Evolutionary conservation across 1,140 invertebrate species (phyloP).

Genomic region (Phthorimaea operculella): DNA sequence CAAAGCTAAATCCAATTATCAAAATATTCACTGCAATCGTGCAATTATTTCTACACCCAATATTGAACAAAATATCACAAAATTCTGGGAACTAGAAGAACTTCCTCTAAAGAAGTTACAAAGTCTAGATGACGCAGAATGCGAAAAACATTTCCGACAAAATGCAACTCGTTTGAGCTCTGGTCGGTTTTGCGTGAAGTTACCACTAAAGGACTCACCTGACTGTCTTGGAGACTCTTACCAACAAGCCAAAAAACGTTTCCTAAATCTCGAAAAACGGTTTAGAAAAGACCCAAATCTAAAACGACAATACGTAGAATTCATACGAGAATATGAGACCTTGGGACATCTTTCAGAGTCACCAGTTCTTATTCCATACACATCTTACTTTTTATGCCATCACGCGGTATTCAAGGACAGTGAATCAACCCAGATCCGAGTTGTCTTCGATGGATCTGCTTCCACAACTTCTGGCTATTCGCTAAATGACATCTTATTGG

Average conservation of each 20-base stretch:
- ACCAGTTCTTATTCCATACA: slow-evolving; percentile 15
- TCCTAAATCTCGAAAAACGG: neutral
- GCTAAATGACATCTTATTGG: slow-evolving; percentile 21
- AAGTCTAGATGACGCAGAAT: slow-evolving; percentile 22
- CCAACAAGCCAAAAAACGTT: slow-evolving; percentile 5
- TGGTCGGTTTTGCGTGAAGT: slow-evolving; percentile 9
- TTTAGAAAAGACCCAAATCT: slow-evolving; percentile 3
- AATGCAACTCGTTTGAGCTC: slow-evolving; percentile 11
- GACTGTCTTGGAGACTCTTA: slow-evolving; percentile 11
- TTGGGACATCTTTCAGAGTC: slow-evolving; percentile 11
- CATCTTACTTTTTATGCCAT: slow-evolving; percentile 16
- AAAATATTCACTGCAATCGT: neutral
- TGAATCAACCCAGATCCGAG: slow-evolving; percentile 14
- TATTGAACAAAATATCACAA: neutral
- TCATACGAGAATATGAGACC: slow-evolving; percentile 10
- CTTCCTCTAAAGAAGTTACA: neutral
- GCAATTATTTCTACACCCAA: neutral
- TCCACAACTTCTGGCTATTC: slow-evolving; percentile 20
- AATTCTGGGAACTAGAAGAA: slow-evolving; percentile 6
- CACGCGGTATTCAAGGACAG: slow-evolving; percentile 10
- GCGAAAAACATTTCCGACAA: slow-evolving; percentile 22
- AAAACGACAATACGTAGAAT: slow-evolving; percentile 4
- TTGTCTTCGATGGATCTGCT: slow-evolving; percentile 24
- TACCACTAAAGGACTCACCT: slow-evolving; percentile 7
- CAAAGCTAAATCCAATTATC: neutral